phyloP scores from a whole-genome alignment of 1,140 invertebrate genomes.

The Aphis gossypii region DNA sequence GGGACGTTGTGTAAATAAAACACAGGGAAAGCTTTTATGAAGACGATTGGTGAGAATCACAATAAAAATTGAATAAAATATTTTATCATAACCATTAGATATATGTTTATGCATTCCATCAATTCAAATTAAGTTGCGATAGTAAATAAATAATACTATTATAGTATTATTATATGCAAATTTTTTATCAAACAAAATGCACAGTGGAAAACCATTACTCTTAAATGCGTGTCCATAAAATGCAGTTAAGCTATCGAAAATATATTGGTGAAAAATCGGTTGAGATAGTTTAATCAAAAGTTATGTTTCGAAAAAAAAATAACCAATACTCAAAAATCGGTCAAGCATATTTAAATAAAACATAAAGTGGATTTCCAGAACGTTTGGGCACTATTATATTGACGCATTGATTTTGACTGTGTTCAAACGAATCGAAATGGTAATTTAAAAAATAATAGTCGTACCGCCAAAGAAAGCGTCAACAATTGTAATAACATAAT shows the following conservation, averaged over 20 bases:
- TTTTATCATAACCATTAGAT: neutral
- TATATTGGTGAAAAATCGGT: neutral
- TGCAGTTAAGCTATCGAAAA: neutral
- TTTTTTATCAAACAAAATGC: neutral
- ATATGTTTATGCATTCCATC: neutral
- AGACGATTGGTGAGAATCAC: neutral
- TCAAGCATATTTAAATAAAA: neutral
- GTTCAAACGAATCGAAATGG: neutral
- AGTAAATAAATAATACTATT: constrained; percentile 2
- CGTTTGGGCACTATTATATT: neutral
- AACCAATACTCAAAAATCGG: neutral
- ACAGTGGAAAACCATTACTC: neutral
- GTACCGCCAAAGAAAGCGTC: neutral
- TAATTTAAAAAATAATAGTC: constrained; percentile 20
- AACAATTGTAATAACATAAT: neutral
- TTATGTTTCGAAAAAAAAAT: neutral
- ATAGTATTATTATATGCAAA: neutral
- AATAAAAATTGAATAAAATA: neutral
- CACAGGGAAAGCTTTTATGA: neutral
- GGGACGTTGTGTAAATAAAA: neutral
- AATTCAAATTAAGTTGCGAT: neutral
- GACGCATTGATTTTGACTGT: neutral
- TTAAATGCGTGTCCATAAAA: neutral
- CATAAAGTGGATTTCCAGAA: neutral
- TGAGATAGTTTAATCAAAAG: neutral